Conservation (phyloP, 2,797 vertebrate species). For the Schizopygopsis pylzovi region DNA sequence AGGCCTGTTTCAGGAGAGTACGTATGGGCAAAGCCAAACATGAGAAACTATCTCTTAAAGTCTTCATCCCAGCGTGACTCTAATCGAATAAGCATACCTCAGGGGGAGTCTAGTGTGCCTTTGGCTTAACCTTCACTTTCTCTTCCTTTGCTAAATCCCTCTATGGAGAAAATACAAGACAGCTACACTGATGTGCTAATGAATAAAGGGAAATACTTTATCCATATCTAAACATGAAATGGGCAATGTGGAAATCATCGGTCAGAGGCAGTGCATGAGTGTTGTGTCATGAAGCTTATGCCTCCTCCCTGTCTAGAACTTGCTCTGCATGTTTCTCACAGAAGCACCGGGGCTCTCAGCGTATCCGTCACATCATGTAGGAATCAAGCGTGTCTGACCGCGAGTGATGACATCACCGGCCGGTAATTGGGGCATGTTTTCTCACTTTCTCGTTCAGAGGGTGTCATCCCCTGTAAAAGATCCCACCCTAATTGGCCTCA, state of each 20-base stretch:
- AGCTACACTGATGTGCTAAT: slow-evolving; percentile 2
- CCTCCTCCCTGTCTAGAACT: neutral
- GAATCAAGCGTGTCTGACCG: slow-evolving; percentile 42
- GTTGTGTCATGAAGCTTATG: slow-evolving; percentile 21
- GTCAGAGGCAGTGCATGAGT: neutral
- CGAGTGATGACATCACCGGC: slow-evolving; percentile 55
- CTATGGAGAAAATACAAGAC: slow-evolving; percentile 8
- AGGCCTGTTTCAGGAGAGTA: slow-evolving; percentile 42
- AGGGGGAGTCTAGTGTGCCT: slow-evolving; percentile 38
- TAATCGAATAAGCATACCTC: slow-evolving; percentile 50
- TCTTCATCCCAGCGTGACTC: slow-evolving; percentile 47
- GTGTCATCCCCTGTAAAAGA: slow-evolving; percentile 54
- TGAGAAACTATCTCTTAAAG: slow-evolving; percentile 36
- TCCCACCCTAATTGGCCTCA: slow-evolving; percentile 61
- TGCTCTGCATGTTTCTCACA: slow-evolving; percentile 1
- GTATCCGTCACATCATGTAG: slow-evolving; percentile 60
- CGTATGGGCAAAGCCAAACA: slow-evolving; percentile 45
- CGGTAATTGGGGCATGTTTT: slow-evolving; percentile 54
- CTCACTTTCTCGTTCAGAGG: slow-evolving; percentile 53
- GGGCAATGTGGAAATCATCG: neutral
- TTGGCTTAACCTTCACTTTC: slow-evolving; percentile 32
- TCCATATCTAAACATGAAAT: slow-evolving; percentile 28
- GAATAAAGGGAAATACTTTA: slow-evolving; percentile 12
- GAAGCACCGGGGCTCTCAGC: slow-evolving; percentile 20
- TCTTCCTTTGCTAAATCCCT: slow-evolving; percentile 32